Percentiles rank a stretch among this genome's conserved stretches.
These are phyloP conservation scores for Drosophila takahashii DNA, from an alignment of 1,140 invertebrate genomes.

Conservation along the genomic window DNA sequence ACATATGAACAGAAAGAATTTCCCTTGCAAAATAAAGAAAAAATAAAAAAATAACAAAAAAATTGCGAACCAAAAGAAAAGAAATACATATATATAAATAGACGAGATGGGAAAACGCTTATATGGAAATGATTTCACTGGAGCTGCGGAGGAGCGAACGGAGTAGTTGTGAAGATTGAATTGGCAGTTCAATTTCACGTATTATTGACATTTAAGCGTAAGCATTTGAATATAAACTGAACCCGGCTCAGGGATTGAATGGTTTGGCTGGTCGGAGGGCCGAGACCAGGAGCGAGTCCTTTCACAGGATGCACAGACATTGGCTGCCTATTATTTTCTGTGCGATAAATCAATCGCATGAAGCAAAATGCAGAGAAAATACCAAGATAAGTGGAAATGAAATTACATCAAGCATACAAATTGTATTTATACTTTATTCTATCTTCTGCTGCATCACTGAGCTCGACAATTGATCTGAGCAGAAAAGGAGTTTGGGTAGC, in stretches of 20 bases:
- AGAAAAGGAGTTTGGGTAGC: constrained; percentile 10
- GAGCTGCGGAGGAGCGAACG: constrained; percentile 31
- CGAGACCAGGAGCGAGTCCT: constrained; percentile 23
- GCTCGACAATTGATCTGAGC: constrained; percentile 30
- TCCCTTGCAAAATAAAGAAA: constrained; percentile 15
- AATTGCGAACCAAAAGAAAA: constrained; percentile 36
- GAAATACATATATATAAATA: constrained; percentile 75
- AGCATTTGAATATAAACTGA: constrained; percentile 68
- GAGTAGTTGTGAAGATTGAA: constrained; percentile 68
- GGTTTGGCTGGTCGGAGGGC: constrained; percentile 3
- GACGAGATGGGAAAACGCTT: constrained; percentile 62
- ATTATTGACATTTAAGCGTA: constrained; percentile 79
- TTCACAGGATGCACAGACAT: constrained; percentile 46
- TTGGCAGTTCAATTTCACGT: constrained; percentile 83
- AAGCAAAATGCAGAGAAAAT: constrained; percentile 56
- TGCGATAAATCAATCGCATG: constrained; percentile 74
- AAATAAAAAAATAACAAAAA: constrained; percentile 9
- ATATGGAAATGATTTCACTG: constrained; percentile 72
- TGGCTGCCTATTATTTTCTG: constrained; percentile 72
- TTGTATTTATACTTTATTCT: constrained; percentile 54
- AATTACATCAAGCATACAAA: constrained; percentile 59
- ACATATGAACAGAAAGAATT: constrained; percentile 64
- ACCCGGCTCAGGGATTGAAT: constrained; percentile 50
- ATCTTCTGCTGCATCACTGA: constrained; percentile 41
- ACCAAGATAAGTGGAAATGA: constrained; percentile 62